Conservation (phyloP, 2,797 vertebrate genomes). For the Silurus lanzhouensis region DNA sequence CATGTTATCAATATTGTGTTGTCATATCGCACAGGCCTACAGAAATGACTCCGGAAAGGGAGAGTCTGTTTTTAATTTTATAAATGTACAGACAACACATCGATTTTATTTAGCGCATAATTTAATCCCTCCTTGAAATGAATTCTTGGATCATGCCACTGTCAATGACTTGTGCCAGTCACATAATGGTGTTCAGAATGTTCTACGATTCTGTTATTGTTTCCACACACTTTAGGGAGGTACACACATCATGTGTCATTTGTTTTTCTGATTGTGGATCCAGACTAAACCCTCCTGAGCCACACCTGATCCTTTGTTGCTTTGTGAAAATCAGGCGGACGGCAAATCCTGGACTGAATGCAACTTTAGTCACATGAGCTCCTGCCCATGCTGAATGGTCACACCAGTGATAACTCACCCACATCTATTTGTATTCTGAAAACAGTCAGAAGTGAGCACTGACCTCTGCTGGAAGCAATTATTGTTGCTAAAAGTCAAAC, state of each 20-base stretch:
- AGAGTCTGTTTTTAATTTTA: neutral
- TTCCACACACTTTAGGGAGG: neutral
- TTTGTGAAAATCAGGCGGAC: conserved; percentile 17
- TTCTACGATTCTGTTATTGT: conserved; percentile 11
- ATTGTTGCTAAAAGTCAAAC: conserved; percentile 43
- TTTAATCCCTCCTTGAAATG: neutral
- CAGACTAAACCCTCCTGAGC: conserved; percentile 14
- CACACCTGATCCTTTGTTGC: conserved; percentile 11
- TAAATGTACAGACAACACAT: neutral
- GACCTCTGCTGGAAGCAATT: conserved; percentile 46
- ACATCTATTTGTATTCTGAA: conserved; percentile 33
- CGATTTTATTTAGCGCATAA: neutral
- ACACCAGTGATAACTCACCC: conserved; percentile 10
- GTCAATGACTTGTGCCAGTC: neutral
- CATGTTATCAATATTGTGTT: neutral
- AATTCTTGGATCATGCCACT: neutral
- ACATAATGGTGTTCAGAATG: neutral
- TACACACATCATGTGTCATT: conserved; percentile 1
- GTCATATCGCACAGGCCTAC: neutral
- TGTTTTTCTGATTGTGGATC: conserved; percentile 23
- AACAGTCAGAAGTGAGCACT: conserved; percentile 21
- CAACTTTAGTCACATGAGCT: conserved; percentile 18
- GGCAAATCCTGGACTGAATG: conserved; percentile 13
- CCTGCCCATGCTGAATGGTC: conserved; percentile 22
- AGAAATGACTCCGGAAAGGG: neutral